A percentile compares a stretch with the other conserved stretches of the same genome.
Evolutionary conservation across 2,888 invertebrate genomes (phyloP).

Genomic region (Andricus curvator): DNA sequence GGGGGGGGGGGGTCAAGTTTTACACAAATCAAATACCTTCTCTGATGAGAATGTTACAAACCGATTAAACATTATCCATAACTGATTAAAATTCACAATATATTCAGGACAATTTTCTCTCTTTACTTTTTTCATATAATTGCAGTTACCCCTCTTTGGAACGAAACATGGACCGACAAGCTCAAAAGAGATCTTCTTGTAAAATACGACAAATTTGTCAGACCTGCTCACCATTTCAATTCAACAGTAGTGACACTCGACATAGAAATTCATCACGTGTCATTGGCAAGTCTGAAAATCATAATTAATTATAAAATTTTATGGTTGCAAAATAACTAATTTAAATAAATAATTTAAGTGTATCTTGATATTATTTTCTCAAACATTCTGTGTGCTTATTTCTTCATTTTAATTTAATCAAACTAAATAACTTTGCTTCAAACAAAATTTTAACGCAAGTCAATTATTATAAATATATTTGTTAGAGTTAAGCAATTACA

Average conservation of each 20-base stretch:
- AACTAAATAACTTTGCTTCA: too few relatives aligned
- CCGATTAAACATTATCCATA: too few relatives aligned
- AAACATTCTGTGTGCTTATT: too few relatives aligned
- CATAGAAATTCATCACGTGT: slow-evolving; percentile 83
- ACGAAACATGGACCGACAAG: slow-evolving; percentile 80
- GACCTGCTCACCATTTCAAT: slow-evolving; percentile 80
- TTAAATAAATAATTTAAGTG: background rate
- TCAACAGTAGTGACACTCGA: slow-evolving; percentile 80
- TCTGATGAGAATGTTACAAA: too few relatives aligned
- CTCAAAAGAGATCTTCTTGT: slow-evolving; percentile 81
- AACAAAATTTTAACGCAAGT: too few relatives aligned
- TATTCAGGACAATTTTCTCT: background rate
- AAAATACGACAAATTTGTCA: slow-evolving; percentile 81
- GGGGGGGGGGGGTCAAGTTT: too few relatives aligned
- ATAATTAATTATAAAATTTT: background rate
- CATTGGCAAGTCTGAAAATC: slow-evolving; percentile 75
- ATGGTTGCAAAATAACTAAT: background rate
- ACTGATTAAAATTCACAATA: background rate
- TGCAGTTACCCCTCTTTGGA: slow-evolving; percentile 75
- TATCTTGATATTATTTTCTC: too few relatives aligned
- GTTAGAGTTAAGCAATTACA: too few relatives aligned
- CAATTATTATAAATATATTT: too few relatives aligned
- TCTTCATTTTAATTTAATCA: too few relatives aligned
- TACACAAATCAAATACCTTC: too few relatives aligned
- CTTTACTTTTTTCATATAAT: background rate